phyloP scores from a whole-genome alignment of 2,888 invertebrate genomes.

The Eristalis intricaria region DNA sequence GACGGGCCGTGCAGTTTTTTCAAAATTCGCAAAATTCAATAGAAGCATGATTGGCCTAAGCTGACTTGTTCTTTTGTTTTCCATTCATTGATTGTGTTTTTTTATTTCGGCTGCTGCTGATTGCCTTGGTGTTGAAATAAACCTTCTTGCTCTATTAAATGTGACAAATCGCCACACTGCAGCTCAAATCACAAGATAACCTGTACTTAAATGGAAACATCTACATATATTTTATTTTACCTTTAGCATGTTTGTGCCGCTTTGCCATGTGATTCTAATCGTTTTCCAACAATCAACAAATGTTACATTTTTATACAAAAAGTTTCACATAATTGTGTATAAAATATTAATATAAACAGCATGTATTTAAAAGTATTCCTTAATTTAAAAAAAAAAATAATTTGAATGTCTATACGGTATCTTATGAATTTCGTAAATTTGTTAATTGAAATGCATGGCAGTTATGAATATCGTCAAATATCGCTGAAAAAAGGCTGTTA shows the following conservation, averaged over 20 bases:
- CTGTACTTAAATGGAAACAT: neutral
- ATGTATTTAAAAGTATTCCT: neutral
- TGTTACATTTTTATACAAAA: neutral
- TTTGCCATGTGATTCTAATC: neutral
- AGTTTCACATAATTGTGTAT: neutral
- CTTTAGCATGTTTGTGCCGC: neutral
- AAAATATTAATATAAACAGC: neutral
- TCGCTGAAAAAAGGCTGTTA: neutral
- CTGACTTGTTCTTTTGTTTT: no score
- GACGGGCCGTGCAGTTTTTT: no score
- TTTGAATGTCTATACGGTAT: neutral
- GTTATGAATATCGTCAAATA: constrained; percentile 43
- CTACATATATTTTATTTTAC: neutral
- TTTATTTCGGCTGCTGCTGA: no score
- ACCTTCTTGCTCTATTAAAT: no score
- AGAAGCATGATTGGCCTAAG: no score
- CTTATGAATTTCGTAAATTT: constrained; percentile 25
- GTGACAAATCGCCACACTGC: no score
- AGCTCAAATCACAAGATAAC: no score
- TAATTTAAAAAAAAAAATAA: neutral
- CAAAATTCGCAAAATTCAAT: no score
- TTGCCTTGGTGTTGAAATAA: no score
- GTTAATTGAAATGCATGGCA: constrained; percentile 71
- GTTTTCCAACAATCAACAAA: neutral
- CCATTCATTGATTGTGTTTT: no score